phyloP scores from a whole-genome alignment of 2,888 invertebrate genomes.

The Latrodectus elegans region DNA sequence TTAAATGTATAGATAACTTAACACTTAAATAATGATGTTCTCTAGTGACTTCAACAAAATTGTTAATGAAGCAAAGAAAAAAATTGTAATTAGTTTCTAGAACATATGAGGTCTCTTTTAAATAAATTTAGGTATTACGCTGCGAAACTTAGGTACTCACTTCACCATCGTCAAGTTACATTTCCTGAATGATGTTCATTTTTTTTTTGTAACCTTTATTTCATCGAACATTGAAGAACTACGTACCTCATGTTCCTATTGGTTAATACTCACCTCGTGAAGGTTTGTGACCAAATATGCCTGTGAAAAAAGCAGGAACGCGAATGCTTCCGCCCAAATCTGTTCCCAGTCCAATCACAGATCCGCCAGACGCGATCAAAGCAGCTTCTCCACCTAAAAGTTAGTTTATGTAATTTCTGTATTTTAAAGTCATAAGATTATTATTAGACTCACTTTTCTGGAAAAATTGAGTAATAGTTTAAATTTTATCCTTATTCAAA shows the following conservation, averaged over 20 bases:
- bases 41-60: too few species aligned
- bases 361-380: conserved; percentile 85
- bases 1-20: too few species aligned
- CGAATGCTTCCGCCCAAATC: conserved; percentile 97
- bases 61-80: too few species aligned
- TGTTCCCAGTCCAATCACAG: conserved; percentile 89
- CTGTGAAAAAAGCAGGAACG: conserved; percentile 92
- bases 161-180: not conserved
- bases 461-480: too few species aligned
- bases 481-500: too few species aligned
- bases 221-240: not conserved
- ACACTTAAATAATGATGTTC: too few species aligned
- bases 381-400: conserved; percentile 79
- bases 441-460: too few species aligned
- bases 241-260: not conserved
- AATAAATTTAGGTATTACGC: too few species aligned
- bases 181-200: not conserved
- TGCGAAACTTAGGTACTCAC: not conserved
- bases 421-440: too few species aligned
- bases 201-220: not conserved
- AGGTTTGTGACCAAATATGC: conserved; percentile 89
- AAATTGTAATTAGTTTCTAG: too few species aligned
- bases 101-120: too few species aligned
- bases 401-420: too few species aligned
- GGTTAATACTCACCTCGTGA: conserved; percentile 77